These are phyloP conservation scores for Harpalus rufipes DNA, from an alignment of 2,888 invertebrate species.

Conservation along the genomic window DNA sequence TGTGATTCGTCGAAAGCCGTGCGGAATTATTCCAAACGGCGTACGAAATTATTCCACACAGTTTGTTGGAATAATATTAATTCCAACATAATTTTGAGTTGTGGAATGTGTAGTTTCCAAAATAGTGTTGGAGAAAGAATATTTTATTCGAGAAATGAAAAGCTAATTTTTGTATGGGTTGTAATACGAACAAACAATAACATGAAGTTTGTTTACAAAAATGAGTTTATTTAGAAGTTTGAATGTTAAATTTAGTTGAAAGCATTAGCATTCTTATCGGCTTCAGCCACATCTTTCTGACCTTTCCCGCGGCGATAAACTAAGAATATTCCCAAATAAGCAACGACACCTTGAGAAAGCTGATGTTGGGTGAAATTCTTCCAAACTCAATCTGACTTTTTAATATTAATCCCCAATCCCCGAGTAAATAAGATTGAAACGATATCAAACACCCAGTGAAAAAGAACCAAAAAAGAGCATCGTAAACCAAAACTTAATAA, in stretches of 20 bases:
- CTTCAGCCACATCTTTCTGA: conserved; percentile 8
- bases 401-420: conserved; percentile 31
- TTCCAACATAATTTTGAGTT: too few species aligned
- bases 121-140: too few species aligned
- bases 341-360: conserved; percentile 19
- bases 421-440: conserved; percentile 56
- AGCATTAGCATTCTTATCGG: conserved; percentile 32
- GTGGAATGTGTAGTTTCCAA: too few species aligned
- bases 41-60: too few species aligned
- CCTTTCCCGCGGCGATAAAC: conserved; percentile 9
- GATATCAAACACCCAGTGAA: conserved; percentile 57
- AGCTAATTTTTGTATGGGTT: not conserved
- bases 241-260: conserved; percentile 27
- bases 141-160: not conserved
- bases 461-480: conserved; percentile 46
- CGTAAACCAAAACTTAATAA: conserved; percentile 58
- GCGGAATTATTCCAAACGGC: too few species aligned
- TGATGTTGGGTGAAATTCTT: conserved; percentile 33
- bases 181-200: conserved; percentile 4
- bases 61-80: too few species aligned
- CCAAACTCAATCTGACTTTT: conserved; percentile 55
- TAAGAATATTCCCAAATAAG: conserved; percentile 25
- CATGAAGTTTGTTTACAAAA: conserved; percentile 8
- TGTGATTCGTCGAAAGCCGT: too few species aligned
- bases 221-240: conserved; percentile 40